Evolutionary conservation across 2,888 invertebrate species (phyloP).

Genomic region (Rhyacophila evoluta): DNA sequence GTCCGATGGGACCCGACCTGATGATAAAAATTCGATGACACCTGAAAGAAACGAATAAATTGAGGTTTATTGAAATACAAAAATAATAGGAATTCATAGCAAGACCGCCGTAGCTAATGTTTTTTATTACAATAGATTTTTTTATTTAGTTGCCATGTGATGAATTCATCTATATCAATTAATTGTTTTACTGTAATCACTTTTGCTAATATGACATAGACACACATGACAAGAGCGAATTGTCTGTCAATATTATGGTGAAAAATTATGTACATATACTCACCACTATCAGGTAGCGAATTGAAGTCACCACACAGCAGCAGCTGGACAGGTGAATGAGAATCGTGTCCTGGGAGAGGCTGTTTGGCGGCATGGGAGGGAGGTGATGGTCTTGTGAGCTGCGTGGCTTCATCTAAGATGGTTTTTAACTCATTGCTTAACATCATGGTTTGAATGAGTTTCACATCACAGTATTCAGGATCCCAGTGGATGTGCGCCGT

Average conservation of each 20-base stretch:
- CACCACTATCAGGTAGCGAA: slow-evolving; percentile 96
- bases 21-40: slow-evolving; percentile 94
- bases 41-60: slow-evolving; percentile 68
- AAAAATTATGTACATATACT: slow-evolving; percentile 51
- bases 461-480: slow-evolving; percentile 99
- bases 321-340: slow-evolving; percentile 87
- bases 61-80: no score
- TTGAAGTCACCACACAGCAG: slow-evolving; percentile 98
- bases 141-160: background rate
- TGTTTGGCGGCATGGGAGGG: slow-evolving; percentile 59
- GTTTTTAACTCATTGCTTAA: slow-evolving; percentile 92
- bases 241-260: background rate
- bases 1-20: slow-evolving; percentile 89
- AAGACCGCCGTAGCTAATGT: no score
- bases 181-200: no score
- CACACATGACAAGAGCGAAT: background rate
- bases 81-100: no score
- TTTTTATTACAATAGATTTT: background rate
- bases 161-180: background rate
- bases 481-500: slow-evolving; percentile 99
- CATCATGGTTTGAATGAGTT: slow-evolving; percentile 99
- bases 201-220: no score
- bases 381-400: slow-evolving; percentile 74
- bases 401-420: slow-evolving; percentile 88
- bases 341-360: slow-evolving; percentile 77